Conservation (phyloP, 2,113 vertebrate genomes). For the Cygnus buccinator region DNA sequence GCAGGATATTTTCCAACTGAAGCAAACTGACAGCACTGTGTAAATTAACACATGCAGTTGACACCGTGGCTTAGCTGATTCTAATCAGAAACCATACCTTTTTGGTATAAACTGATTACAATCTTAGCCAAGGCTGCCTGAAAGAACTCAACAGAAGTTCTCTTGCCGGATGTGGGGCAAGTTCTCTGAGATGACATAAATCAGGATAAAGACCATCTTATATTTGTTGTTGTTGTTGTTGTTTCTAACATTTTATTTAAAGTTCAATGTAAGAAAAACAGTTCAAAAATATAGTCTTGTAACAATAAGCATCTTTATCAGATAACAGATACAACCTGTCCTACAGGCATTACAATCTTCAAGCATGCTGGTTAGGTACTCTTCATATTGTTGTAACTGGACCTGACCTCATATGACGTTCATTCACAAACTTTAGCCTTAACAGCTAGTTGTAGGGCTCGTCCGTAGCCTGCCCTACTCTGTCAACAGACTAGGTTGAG, state of each 20-base stretch:
- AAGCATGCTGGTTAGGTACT: not conserved
- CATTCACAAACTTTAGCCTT: not conserved
- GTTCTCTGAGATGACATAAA: not conserved
- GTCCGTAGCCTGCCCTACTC: fast-evolving
- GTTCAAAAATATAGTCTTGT: not conserved
- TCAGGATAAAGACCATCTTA: not conserved
- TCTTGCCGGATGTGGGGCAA: not conserved
- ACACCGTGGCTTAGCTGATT: not conserved
- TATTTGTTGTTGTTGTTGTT: not conserved
- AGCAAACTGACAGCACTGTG: not conserved
- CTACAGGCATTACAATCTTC: not conserved
- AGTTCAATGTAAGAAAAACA: not conserved
- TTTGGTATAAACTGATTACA: not conserved
- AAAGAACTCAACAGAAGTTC: not conserved
- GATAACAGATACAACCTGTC: not conserved
- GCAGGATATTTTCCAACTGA: not conserved
- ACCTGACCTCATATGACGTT: not conserved
- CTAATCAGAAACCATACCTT: not conserved
- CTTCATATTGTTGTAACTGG: not conserved
- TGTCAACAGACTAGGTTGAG: not conserved
- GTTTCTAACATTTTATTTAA: not conserved
- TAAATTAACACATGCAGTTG: not conserved
- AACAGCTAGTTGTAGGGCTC: not conserved
- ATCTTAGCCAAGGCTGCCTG: not conserved
- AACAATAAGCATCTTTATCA: not conserved